A percentile compares a stretch with the other conserved stretches of the same genome.
Evolutionary conservation across 92 coral and sea anemone species (phyloP).

Genomic region (Porites evermanni): DNA sequence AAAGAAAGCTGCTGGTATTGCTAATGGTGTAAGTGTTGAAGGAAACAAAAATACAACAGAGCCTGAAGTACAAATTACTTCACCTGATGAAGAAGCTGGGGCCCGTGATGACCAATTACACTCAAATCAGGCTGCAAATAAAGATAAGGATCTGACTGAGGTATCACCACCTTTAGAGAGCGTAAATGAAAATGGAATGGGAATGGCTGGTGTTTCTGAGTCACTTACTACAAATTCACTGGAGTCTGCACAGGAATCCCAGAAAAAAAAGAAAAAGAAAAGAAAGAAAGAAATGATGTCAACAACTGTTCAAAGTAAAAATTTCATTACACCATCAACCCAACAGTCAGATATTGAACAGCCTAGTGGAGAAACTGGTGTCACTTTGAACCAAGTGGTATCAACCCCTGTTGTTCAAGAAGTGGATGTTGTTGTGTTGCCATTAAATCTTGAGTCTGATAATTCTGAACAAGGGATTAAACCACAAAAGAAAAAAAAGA

Average conservation of each 20-base stretch:
- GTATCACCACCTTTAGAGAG: not conserved
- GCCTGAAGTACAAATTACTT: not conserved
- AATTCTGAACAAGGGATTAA: not conserved
- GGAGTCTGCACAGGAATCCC: not conserved
- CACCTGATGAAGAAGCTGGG: not conserved
- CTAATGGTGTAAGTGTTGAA: not conserved
- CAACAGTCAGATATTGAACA: not conserved
- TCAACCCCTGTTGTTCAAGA: not conserved
- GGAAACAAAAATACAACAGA: not conserved
- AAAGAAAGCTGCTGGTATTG: slow-evolving; percentile 3
- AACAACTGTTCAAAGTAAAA: not conserved
- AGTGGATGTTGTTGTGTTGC: slow-evolving; percentile 30
- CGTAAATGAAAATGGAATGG: not conserved
- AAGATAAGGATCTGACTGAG: not conserved
- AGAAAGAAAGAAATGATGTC: not conserved
- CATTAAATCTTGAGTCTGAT: slow-evolving; percentile 1
- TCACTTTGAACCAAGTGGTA: not conserved
- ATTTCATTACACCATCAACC: not conserved
- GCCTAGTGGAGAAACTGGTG: not conserved
- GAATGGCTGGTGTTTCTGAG: not conserved
- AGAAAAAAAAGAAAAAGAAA: too few relatives aligned
- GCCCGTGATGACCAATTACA: too few relatives aligned
- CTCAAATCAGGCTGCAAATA: not conserved
- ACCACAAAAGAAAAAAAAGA: too few relatives aligned
- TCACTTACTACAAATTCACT: not conserved